Evolutionary conservation across 2,113 vertebrate species (phyloP).

Genomic region (Tachysurus fulvidraco): DNA sequence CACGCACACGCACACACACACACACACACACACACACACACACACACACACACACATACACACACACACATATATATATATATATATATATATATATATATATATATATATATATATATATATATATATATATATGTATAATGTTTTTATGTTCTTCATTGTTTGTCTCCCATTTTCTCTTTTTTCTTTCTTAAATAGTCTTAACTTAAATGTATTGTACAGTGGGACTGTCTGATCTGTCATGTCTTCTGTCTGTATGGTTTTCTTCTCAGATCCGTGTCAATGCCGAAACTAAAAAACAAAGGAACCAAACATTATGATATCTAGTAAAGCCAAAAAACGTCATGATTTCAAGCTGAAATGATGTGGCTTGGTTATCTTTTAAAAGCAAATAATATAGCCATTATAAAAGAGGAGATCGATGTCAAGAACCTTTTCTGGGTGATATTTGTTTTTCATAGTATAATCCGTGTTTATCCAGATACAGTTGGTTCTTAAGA

Average conservation of each 20-base stretch:
- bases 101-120: constrained; percentile 22
- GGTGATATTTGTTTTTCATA: constrained; percentile 73
- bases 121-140: constrained; percentile 1
- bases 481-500: constrained; percentile 44
- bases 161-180: constrained; percentile 61
- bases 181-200: constrained; percentile 81
- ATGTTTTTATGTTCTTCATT: constrained; percentile 67
- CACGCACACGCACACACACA: background rate
- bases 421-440: constrained; percentile 68
- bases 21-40: background rate
- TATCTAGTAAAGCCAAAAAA: constrained; percentile 99
- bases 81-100: constrained; percentile 14
- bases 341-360: constrained; percentile 95
- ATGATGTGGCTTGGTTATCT: constrained; percentile 96
- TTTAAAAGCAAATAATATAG: constrained; percentile 95
- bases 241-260: constrained; percentile 72
- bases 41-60: background rate
- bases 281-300: constrained; percentile 93
- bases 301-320: constrained; percentile 97
- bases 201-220: constrained; percentile 84
- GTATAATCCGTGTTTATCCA: constrained; percentile 57
- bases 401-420: constrained; percentile 93
- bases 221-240: constrained; percentile 86
- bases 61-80: constrained; percentile 4
- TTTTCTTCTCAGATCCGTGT: constrained; percentile 82